A percentile compares a stretch with the other conserved stretches of the same genome.
Evolutionary conservation across 2,113 vertebrate genomes (phyloP).

Genomic region (Acrocephalus arundinaceus): DNA sequence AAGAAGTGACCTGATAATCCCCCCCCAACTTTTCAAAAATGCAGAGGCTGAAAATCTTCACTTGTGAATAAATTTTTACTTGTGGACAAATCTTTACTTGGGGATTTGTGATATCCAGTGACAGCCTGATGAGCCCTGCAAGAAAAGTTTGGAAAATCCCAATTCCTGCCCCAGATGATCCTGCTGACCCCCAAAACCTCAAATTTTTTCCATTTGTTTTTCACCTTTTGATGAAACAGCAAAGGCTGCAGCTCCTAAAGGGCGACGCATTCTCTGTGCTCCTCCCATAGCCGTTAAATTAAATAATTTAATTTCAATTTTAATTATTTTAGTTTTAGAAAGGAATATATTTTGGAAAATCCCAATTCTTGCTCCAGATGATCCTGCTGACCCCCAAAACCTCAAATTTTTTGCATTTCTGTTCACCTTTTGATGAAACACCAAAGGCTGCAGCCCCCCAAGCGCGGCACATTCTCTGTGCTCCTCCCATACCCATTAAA

Average conservation of each 20-base stretch:
- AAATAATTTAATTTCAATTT: not conserved
- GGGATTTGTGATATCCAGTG: not conserved
- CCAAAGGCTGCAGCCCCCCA: not conserved
- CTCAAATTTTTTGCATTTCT: not conserved
- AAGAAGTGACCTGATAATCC: not conserved
- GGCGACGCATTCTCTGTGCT: accelerated
- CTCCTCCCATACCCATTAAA: accelerated
- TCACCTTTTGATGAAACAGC: not conserved
- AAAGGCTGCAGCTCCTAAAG: not conserved
- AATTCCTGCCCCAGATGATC: not conserved
- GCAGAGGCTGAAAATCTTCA: not conserved
- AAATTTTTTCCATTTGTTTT: not conserved
- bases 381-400: not conserved
- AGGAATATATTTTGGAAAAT: too few species aligned
- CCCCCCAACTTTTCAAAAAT: accelerated
- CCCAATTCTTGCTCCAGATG: not conserved
- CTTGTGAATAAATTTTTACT: accelerated
- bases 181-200: not conserved
- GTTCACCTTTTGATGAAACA: not conserved
- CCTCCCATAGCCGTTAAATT: accelerated
- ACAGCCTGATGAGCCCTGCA: accelerated
- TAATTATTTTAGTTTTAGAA: not conserved
- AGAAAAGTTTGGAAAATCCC: not conserved
- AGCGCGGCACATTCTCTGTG: accelerated
- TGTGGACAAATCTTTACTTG: accelerated